Base-by-base conservation (phyloP, 2,888 invertebrate genomes). In the Lasioglossum lativentre region DNA sequence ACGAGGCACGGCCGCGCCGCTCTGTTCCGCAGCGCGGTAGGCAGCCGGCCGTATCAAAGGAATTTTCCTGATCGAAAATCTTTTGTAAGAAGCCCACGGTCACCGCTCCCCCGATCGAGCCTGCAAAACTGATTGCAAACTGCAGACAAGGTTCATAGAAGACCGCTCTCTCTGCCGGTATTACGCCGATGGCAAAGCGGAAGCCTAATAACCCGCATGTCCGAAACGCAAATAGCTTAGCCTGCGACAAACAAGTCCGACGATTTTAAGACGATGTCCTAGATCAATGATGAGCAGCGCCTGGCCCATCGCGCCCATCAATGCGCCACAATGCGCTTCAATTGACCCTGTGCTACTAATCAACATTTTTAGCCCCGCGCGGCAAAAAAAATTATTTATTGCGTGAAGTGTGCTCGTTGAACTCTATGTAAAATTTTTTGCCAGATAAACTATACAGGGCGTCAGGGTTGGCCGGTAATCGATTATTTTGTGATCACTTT, bases 121-220 rank as follows among this genome's bases (percentile, higher is more conserved):
- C 45, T 34, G 85, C 38, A 74, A 83, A 86, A 66, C 80, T 78
- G 87, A 83, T 86, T 83, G 86, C 82, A 23, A 66, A 68, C 59
- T 3, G 38, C 16, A 23, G 40, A n/a, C 66, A 19, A 16, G 74
- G 68, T 34, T 59, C 66, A 56, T 52, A 30, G 42, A 63, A 59
- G 70, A 8, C 14, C 70, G 42, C 40, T 52, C 73, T 42, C 34
- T n/a, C 27, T 45, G 12, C 23, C 34, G 78, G 80, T 75, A 86
- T 86, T 80, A 83, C 75, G 72, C 40, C 59, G 76, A 14, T 40
- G 63, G 66, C 76, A 70, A 76, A 77, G 78, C 75, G 85, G 75
- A 85, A 79, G 83, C 83, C 81, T 86, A 88, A 89, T 88, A 88
- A 85, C 83, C 85, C 75, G 88, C 74, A 83, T 83, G 86, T 86